Conservation (phyloP, 2,888 invertebrate genomes). For the Hybos culiciformis region DNA sequence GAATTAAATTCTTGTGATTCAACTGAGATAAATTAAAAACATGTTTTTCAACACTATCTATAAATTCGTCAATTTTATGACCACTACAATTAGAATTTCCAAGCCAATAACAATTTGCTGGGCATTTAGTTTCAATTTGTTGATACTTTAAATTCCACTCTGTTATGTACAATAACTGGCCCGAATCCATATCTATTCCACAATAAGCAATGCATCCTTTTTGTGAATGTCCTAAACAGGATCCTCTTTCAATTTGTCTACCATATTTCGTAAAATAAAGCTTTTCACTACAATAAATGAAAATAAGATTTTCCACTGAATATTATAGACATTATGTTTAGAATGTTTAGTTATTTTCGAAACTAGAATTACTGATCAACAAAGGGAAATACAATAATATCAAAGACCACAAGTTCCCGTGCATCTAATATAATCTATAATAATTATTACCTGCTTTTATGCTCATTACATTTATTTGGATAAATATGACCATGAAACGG, state of each 20-base stretch:
- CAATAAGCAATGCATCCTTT: slow-evolving; percentile 60
- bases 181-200: slow-evolving; percentile 60
- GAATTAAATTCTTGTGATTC: slow-evolving; percentile 56
- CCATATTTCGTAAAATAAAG: slow-evolving; percentile 44
- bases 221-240: slow-evolving; percentile 62
- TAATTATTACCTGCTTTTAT: too few relatives aligned
- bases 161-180: slow-evolving; percentile 55
- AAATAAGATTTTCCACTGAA: too few relatives aligned
- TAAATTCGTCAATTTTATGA: slow-evolving; percentile 31
- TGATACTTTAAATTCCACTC: slow-evolving; percentile 56
- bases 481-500: slow-evolving; percentile 29
- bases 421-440: too few relatives aligned
- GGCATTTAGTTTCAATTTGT: slow-evolving; percentile 30
- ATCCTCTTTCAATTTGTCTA: slow-evolving; percentile 55
- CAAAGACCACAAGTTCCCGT: too few relatives aligned
- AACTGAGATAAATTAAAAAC: slow-evolving; percentile 54
- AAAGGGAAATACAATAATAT: too few relatives aligned
- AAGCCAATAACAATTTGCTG: slow-evolving; percentile 26
- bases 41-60: slow-evolving; percentile 56
- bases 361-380: too few relatives aligned
- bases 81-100: slow-evolving; percentile 28
- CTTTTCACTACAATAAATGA: slow-evolving; percentile 39
- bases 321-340: too few relatives aligned
- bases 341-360: too few relatives aligned
- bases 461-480: slow-evolving; percentile 36